Evolutionary conservation across 2,113 vertebrate species (phyloP).

Genomic region (Sorex araneus): DNA sequence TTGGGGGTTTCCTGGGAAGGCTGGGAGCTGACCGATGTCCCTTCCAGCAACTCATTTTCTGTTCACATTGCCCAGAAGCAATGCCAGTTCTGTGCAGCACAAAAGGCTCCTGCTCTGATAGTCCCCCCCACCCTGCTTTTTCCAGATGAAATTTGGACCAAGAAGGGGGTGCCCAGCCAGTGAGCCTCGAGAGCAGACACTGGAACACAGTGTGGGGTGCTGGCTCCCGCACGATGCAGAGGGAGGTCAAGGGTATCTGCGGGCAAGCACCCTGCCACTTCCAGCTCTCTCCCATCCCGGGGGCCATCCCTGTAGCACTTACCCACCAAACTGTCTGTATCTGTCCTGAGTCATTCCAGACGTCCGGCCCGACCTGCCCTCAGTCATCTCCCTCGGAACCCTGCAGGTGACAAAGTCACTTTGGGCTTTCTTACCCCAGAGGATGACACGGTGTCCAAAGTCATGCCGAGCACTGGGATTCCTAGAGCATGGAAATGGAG

Average conservation of each 20-base stretch:
- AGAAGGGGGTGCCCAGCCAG: neutral
- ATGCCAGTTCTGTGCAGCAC: constrained; percentile 49
- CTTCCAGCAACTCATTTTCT: constrained; percentile 34
- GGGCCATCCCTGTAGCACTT: neutral
- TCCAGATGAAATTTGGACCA: neutral
- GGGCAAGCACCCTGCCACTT: neutral
- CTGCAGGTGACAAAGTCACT: neutral
- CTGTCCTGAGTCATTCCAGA: constrained; percentile 10
- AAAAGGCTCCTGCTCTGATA: neutral
- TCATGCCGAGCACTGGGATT: neutral
- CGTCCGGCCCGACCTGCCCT: neutral
- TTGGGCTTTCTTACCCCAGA: neutral
- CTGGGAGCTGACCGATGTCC: neutral
- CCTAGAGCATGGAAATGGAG: too few species aligned
- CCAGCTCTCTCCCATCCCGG: neutral
- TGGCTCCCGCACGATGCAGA: neutral
- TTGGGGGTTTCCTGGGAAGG: neutral
- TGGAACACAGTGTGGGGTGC: neutral
- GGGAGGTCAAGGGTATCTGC: neutral
- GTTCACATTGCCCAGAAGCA: constrained; percentile 12
- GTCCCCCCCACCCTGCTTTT: constrained; percentile 12
- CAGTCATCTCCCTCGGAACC: neutral
- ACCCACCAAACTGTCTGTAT: neutral
- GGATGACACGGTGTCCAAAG: neutral
- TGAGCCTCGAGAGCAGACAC: neutral